phyloP scores from a whole-genome alignment of 2,113 vertebrate genomes.

The Noctilio leporinus region DNA sequence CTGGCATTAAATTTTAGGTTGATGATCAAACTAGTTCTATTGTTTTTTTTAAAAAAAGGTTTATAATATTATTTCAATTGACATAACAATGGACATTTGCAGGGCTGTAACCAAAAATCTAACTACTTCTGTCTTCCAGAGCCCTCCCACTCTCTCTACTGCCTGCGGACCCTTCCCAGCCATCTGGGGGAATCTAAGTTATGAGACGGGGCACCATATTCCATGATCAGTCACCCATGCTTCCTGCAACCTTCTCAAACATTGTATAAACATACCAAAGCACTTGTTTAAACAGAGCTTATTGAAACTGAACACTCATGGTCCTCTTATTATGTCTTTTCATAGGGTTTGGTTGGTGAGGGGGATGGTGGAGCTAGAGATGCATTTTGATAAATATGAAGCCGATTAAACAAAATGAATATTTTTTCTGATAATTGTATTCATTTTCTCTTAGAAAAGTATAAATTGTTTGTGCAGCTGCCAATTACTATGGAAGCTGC shows the following conservation, averaged over 20 bases:
- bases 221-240: conserved; percentile 48
- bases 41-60: background rate
- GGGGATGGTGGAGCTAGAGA: background rate
- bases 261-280: conserved; percentile 40
- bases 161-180: background rate
- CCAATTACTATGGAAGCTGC: background rate
- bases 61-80: background rate
- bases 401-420: background rate
- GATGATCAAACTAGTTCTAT: background rate
- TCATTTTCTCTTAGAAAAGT: background rate
- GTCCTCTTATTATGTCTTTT: background rate
- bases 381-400: background rate
- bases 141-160: background rate
- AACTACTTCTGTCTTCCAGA: background rate
- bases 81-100: background rate
- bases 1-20: background rate
- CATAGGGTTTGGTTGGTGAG: background rate
- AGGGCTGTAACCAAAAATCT: background rate
- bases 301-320: background rate
- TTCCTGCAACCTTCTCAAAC: conserved; percentile 51
- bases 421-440: background rate
- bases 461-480: conserved; percentile 12
- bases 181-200: conserved; percentile 33
- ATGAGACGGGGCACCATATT: background rate
- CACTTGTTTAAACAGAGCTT: conserved; percentile 64